phyloP scores from a whole-genome alignment of 64 coral and sea anemone species.

The Dendrophyllia cribrosa region DNA sequence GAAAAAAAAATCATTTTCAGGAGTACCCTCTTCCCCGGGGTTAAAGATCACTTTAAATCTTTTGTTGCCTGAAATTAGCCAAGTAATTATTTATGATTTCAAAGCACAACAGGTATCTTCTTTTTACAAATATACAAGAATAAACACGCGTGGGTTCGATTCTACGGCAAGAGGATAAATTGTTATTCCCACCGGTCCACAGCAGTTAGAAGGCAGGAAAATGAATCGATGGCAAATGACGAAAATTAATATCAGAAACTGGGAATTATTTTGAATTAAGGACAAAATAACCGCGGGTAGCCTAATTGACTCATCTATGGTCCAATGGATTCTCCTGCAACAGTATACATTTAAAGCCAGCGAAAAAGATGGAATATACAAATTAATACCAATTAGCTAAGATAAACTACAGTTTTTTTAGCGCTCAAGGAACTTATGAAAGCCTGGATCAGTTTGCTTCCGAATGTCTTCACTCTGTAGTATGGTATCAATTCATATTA shows the following conservation, averaged over 20 bases:
- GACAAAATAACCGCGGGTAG: not conserved
- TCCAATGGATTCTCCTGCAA: not conserved
- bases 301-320: not conserved
- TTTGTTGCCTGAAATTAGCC: not conserved
- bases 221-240: too few relatives aligned
- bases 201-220: not conserved
- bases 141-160: not conserved
- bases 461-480: not conserved
- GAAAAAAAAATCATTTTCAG: too few relatives aligned
- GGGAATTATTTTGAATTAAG: not conserved
- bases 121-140: not conserved
- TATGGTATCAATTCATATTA: conserved; percentile 10
- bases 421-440: not conserved
- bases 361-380: not conserved
- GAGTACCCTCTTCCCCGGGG: not conserved
- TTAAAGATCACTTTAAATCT: not conserved
- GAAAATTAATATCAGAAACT: not conserved
- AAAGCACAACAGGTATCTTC: not conserved
- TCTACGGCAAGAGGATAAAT: not conserved
- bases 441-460: not conserved
- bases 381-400: not conserved
- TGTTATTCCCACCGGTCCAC: too few relatives aligned
- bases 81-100: conserved; percentile 9
- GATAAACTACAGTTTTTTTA: not conserved
- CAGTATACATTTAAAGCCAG: not conserved